Base-by-base conservation (phyloP, 2,888 invertebrate species). In the Synanthedon formicaeformis region DNA sequence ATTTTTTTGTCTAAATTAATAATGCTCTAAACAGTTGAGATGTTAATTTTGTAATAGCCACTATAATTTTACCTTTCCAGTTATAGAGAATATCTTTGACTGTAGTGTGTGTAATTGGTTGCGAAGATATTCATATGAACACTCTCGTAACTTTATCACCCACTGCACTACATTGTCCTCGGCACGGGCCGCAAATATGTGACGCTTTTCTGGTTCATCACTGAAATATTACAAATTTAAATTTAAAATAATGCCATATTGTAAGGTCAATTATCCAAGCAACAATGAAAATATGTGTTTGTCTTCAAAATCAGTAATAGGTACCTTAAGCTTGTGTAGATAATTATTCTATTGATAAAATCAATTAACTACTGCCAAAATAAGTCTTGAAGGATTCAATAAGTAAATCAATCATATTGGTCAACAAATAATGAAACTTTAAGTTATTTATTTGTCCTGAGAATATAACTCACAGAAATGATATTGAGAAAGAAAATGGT, bases 401-500 rank as follows among this genome's bases (percentile, higher is more conserved):
- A 12, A 52, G 40, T 6, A 18, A 50, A n/a, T 49, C 53, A 55
- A 34, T 41, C 51, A 57, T 4, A n/a, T 10, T 45, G n/a, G 5
- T 23, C 4, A 34, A 34, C 10, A 34, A 10, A 10, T 34, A 34
- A 34, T 34, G 6, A 34, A 2, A 34, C 10, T 34, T 34, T 34
- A 34, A 34, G 34, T 34, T 34, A 34, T 2, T 8, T 27, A 10
- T 1, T 10, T 23, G 23, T 18, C 34, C 8, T 34, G 10, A 34
- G 34, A 14, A 45, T 45, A 13, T 40, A 50, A 81, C 88, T 86
- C 70, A 88, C 88, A 86, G 89, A 67, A 92, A 92, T 56, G 90
- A 89, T 71, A 94, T 89, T 49, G 93, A 93, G 80, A 94, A 94
- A 41, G 93, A 92, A 76, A 94, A 94, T 55, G 91, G 90, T 63